Evolutionary conservation across 1,140 invertebrate species (phyloP), one percentile per base, ranked within the genome.

Genomic region (Pogonomyrmex californicus): DNA sequence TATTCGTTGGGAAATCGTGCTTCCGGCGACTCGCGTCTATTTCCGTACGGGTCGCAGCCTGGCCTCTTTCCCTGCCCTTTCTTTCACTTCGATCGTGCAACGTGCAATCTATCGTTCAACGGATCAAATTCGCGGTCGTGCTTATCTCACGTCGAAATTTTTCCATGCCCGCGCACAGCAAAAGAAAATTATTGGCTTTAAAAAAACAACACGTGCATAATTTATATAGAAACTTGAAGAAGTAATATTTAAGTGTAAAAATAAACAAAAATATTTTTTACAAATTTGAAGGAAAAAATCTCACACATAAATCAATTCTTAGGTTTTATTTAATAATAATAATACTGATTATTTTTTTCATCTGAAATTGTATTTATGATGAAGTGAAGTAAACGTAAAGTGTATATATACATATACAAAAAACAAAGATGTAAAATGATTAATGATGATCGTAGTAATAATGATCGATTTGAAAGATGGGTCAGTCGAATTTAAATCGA

Each of bases 11-110:
- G 89, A 92, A 92, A 92, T 86, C 87, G 65, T 88, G 87, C 65
- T 92, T 92, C 91, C 91, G 89, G 75, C 76, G 82, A 79, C 36
- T 62, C 62, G 47, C 47, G 38, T 87, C 91, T 92, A 92, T 92
- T 92, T 90, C 85, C 65, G 87, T 89, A 49, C 30, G 12, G 41
- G 41, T 70, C 76, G 33, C 23, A 47, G 23, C 14, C 33, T n/a
- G n/a, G 65, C 33, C 56, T 68, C 58, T 86, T 89, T 88, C 49
- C 12, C 47, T 49, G 10, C 49, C 41, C 47, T 47, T 73, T 47
- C 33, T 86, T 91, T 71, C 68, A n/a, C 63, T 23, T 54, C 56
- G 62, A 70, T 81, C 12, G 14, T 44, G 33, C 30, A n/a, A n/a
- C n/a, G n/a, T n/a, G n/a, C n/a, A n/a, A 62, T 85, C 71, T 81